Base-by-base conservation (phyloP, 2,797 vertebrate genomes). In the Limnodromus scolopaceus region DNA sequence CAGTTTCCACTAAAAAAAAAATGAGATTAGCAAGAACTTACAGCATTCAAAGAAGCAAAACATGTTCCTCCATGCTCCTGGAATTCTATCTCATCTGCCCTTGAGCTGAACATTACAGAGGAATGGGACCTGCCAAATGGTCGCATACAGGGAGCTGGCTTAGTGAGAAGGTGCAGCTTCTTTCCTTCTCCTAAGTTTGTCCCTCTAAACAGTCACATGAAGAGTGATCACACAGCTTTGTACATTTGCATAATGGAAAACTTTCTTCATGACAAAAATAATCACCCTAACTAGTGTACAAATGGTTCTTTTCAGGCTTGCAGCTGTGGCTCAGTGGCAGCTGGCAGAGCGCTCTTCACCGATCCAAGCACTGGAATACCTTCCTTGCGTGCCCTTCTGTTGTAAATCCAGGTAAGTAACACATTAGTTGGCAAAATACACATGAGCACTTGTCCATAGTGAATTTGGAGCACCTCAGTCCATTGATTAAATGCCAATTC, bases 301-400 rank as follows among this genome's bases (percentile, higher is more conserved):
- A 91, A 87, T 80, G 27, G 57, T 89, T 89, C 81, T 80, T 96
- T 95, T 83, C 84, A 94, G 85, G 72, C 82, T 75, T 85, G 90
- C 96, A 96, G 79, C 84, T 91, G 92, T 89, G 89, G 78, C 81
- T 92, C 63, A 16, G 20, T 63, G 70, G 87, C 89, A 89, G 78
- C 86, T 93, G 86, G 70, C 91, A 92, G 60, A 77, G 64, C 34
- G 77, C 65, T 71, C 61, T 0, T 64, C 32, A 22, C 36, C 9
- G 11, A 55, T 49, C 45, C 2, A 4, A 81, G 82, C 48, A 19
- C 20, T 23, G 22, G 66, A 80, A 23, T 74, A 45, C 82, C 76
- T 78, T 80, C 69, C 36, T 87, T 79, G 58, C n/a, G 2, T 14
- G 23, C 22, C 38, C 30, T 79, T 32, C 75, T 72, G 6, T 27